Percentiles rank a stretch among this genome's conserved stretches.
Conservation (phyloP, 2,797 vertebrate genomes). For the Sorex maritimensis region DNA sequence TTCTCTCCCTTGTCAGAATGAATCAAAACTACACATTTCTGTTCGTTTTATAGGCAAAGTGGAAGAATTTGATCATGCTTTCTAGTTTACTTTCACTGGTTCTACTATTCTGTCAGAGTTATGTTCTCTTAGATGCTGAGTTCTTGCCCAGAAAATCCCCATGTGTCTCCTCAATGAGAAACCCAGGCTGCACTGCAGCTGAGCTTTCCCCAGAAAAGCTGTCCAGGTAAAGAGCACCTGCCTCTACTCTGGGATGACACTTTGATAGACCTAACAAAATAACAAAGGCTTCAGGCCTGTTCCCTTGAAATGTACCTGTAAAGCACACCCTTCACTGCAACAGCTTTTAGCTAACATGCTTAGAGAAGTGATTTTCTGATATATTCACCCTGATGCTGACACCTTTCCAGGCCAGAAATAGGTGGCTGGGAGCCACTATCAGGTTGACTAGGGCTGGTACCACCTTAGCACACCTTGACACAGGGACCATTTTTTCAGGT, state of each 20-base stretch:
- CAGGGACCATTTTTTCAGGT: too few species aligned
- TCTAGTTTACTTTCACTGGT: neutral
- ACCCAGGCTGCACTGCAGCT: neutral
- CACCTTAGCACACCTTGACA: too few species aligned
- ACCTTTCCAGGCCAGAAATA: neutral
- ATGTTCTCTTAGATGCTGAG: neutral
- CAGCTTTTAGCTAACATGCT: neutral
- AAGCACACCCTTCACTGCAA: neutral
- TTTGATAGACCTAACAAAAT: neutral
- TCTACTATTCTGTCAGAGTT: neutral
- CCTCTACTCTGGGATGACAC: neutral
- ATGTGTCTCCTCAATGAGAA: neutral
- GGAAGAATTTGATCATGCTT: slow-evolving; percentile 18
- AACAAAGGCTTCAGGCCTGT: too few species aligned
- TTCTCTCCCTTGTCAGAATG: neutral
- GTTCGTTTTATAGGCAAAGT: neutral
- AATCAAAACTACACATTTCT: neutral
- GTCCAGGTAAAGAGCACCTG: neutral
- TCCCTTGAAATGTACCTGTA: neutral
- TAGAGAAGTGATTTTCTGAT: slow-evolving; percentile 8
- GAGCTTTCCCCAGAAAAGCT: neutral
- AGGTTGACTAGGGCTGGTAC: accelerated
- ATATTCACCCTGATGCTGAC: neutral
- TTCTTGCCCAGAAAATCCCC: neutral
- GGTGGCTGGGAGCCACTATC: neutral